Conservation (phyloP, 1,140 invertebrate species). For the Halesus radiatus region DNA sequence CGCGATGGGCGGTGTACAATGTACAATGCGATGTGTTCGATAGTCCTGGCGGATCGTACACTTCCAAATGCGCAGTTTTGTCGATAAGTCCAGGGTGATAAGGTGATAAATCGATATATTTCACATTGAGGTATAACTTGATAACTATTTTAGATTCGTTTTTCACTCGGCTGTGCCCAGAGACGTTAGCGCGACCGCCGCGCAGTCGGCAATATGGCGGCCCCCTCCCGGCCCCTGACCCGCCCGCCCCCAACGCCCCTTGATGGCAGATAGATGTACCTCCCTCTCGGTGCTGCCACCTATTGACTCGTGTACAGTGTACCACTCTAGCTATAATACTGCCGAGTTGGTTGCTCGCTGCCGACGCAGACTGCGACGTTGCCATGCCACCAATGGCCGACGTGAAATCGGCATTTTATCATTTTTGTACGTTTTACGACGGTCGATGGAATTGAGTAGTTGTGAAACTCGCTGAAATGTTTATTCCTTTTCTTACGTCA, state of each 20-base stretch:
- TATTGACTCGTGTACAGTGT: not conserved
- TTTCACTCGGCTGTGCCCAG: not conserved
- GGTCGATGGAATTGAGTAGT: slow-evolving; percentile 37
- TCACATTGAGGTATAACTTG: not conserved
- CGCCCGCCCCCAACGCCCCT: not conserved
- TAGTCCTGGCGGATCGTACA: no score
- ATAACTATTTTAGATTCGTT: not conserved
- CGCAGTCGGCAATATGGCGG: slow-evolving; percentile 38
- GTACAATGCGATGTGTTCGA: no score
- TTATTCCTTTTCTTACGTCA: slow-evolving; percentile 30
- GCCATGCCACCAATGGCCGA: slow-evolving; percentile 7
- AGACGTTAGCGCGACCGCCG: slow-evolving; percentile 14
- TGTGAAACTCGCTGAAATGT: slow-evolving; percentile 37
- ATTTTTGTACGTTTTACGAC: slow-evolving; percentile 40
- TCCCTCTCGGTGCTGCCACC: not conserved
- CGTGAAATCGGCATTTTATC: slow-evolving; percentile 39
- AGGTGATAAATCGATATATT: slow-evolving; percentile 8
- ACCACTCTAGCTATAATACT: not conserved
- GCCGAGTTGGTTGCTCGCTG: not conserved
- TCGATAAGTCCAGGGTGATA: not conserved
- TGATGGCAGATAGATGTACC: not conserved
- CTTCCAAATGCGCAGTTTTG: not conserved
- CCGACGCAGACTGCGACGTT: not conserved
- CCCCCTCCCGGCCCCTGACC: not conserved
- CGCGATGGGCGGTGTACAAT: no score